Evolutionary conservation across 1,140 invertebrate genomes (phyloP).

Genomic region (Drosophila lowei): DNA sequence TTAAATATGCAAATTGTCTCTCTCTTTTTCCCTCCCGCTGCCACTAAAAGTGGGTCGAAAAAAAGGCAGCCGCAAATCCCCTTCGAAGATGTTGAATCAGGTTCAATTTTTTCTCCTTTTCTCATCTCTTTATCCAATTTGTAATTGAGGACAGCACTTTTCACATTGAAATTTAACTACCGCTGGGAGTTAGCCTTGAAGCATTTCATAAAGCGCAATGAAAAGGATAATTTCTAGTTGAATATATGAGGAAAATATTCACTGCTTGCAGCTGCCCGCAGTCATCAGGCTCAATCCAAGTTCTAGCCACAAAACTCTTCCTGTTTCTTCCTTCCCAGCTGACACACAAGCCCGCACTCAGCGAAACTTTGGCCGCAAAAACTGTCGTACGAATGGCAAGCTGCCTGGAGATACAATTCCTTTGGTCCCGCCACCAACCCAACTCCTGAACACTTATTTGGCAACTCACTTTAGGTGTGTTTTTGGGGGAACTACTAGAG

Average conservation of each 20-base stretch:
- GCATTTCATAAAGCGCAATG: no score
- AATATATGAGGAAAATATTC: background rate
- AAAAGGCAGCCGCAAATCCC: conserved; percentile 8
- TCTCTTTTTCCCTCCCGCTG: background rate
- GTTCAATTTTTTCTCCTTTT: no score
- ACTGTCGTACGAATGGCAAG: conserved; percentile 23
- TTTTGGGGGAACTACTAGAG: background rate
- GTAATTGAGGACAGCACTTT: conserved; percentile 58
- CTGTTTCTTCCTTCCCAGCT: background rate
- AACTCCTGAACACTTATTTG: conserved; percentile 1
- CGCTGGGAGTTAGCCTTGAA: background rate
- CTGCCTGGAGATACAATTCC: conserved; percentile 14
- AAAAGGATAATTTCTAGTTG: background rate
- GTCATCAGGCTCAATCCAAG: conserved; percentile 27
- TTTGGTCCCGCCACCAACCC: conserved; percentile 5
- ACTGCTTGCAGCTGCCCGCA: conserved; percentile 1
- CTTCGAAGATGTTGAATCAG: no score
- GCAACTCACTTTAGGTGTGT: no score
- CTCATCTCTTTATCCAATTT: conserved; percentile 31
- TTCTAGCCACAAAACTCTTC: conserved; percentile 22
- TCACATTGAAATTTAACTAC: conserved; percentile 46
- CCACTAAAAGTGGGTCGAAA: conserved; percentile 18
- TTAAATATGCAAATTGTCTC: conserved; percentile 59
- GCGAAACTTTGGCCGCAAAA: conserved; percentile 39
- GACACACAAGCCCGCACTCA: background rate